Conservation (phyloP, 1,140 invertebrate genomes). For the Drosophila insularis region DNA sequence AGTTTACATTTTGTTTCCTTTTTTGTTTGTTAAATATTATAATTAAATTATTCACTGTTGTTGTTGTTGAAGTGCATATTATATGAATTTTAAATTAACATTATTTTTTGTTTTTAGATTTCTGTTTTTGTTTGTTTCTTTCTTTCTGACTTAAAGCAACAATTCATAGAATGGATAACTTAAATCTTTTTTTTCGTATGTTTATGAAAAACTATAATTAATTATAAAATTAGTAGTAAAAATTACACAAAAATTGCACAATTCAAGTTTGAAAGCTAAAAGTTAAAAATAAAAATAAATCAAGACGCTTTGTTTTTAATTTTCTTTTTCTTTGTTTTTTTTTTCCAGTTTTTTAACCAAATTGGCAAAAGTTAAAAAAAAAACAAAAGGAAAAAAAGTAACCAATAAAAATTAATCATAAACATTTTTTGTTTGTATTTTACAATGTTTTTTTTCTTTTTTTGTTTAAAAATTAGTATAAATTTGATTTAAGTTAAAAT, state of each 20-base stretch:
- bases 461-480: constrained; percentile 69
- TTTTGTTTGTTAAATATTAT: constrained; percentile 38
- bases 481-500: constrained; percentile 80
- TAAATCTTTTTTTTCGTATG: constrained; percentile 40
- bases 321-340: constrained; percentile 7
- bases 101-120: not conserved
- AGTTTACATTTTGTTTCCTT: constrained; percentile 16
- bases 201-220: constrained; percentile 58
- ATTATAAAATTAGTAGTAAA: constrained; percentile 64
- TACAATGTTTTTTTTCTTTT: constrained; percentile 32
- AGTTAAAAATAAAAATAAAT: not conserved
- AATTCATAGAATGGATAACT: constrained; percentile 31
- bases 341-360: constrained; percentile 38
- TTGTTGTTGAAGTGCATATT: constrained; percentile 47
- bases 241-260: constrained; percentile 73
- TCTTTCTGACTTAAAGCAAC: constrained; percentile 62
- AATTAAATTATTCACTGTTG: constrained; percentile 69
- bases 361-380: constrained; percentile 6
- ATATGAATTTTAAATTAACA: constrained; percentile 32
- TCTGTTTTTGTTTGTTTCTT: constrained; percentile 35
- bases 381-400: constrained; percentile 32
- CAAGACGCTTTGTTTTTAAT: not conserved
- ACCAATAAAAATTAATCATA: constrained; percentile 42
- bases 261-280: constrained; percentile 63
- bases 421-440: constrained; percentile 53